Percentiles rank a stretch among this genome's conserved stretches.
Evolutionary conservation across 2,888 invertebrate genomes (phyloP).

Genomic region (Apeira syringaria): DNA sequence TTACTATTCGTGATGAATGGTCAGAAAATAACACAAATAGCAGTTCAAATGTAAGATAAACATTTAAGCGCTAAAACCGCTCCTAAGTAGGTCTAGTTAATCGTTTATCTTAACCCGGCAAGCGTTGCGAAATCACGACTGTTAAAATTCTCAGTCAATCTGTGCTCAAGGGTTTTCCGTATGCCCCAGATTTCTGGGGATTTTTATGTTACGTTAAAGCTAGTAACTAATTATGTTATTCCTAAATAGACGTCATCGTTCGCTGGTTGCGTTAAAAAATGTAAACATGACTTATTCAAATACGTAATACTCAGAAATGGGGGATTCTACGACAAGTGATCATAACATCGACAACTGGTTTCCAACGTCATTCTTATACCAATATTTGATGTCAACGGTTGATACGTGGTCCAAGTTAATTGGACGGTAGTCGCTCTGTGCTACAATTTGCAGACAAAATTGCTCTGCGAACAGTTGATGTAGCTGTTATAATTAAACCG

Average conservation of each 20-base stretch:
- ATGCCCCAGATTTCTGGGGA: conserved; percentile 1
- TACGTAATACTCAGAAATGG: neutral
- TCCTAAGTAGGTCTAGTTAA: conserved; percentile 6
- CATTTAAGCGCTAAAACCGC: conserved; percentile 6
- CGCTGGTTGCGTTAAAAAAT: neutral
- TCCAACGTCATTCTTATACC: neutral
- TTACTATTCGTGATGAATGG: neutral
- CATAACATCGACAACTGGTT: neutral
- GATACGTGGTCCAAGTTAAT: no score
- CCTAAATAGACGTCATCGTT: conserved; percentile 1
- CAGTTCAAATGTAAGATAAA: conserved; percentile 5
- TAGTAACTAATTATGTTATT: neutral
- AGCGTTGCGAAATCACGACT: conserved; percentile 9
- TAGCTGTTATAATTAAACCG: no score
- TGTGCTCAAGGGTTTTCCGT: conserved; percentile 11
- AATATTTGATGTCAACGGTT: no score
- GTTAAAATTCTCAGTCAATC: conserved; percentile 7
- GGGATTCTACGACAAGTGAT: neutral
- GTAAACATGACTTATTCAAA: neutral
- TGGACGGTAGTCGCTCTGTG: no score
- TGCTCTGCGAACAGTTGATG: no score
- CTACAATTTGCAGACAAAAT: no score
- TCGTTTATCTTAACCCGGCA: neutral
- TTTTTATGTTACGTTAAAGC: neutral
- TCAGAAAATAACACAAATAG: neutral